These are phyloP conservation scores for Ibidorhyncha struthersii DNA, from an alignment of 2,113 vertebrate species.

Conservation along the genomic window DNA sequence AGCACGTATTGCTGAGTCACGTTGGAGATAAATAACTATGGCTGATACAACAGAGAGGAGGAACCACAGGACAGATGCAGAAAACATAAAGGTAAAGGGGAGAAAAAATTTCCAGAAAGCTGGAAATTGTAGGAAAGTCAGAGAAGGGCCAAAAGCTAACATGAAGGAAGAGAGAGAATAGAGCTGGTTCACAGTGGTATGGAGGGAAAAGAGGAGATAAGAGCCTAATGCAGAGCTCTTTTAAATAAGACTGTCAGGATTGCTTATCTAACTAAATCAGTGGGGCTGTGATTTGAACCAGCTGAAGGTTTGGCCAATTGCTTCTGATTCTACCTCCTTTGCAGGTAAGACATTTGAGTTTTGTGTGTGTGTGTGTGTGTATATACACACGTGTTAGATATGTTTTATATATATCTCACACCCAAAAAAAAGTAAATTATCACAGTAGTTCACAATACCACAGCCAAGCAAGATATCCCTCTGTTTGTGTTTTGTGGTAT, in stretches of 20 bases:
- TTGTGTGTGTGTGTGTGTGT: rapidly evolving
- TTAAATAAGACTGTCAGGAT: background rate
- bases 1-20: no score
- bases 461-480: background rate
- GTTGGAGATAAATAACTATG: background rate
- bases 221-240: background rate
- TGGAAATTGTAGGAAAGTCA: background rate
- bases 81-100: background rate
- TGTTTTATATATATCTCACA: background rate
- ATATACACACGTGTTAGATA: no score
- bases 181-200: background rate
- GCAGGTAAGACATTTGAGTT: background rate
- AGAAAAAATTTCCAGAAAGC: background rate
- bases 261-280: background rate
- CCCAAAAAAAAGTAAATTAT: background rate
- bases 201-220: background rate
- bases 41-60: background rate
- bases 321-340: background rate
- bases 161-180: background rate
- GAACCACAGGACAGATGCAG: background rate
- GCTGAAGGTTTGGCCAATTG: background rate
- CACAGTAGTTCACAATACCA: background rate
- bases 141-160: background rate
- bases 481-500: background rate
- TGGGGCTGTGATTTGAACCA: background rate